These are phyloP conservation scores for Bombus confusus DNA, from an alignment of 1,140 invertebrate genomes.

Conservation along the genomic window DNA sequence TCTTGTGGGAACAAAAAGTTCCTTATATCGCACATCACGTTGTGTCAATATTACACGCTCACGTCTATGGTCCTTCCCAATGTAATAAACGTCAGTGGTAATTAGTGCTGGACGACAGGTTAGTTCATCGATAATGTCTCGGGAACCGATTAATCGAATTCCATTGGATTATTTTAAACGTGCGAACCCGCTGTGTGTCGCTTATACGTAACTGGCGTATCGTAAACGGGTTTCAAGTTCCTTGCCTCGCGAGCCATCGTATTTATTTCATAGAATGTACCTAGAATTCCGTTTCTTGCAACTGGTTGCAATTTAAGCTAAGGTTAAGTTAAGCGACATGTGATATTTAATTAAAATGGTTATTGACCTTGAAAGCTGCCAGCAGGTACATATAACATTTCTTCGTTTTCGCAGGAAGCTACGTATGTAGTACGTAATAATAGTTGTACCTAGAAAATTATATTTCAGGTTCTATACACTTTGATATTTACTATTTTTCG, in stretches of 20 bases:
- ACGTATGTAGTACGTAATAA: background rate
- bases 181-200: background rate
- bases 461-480: background rate
- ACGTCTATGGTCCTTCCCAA: background rate
- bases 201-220: background rate
- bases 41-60: conserved; percentile 39
- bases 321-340: background rate
- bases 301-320: background rate
- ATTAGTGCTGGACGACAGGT: conserved; percentile 4
- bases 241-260: background rate
- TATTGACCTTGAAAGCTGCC: background rate
- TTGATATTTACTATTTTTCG: background rate
- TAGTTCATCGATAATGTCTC: conserved; percentile 3
- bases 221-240: background rate
- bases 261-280: conserved; percentile 1
- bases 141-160: conserved; percentile 22
- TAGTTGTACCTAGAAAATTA: too few relatives aligned
- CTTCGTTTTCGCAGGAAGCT: background rate
- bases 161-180: conserved; percentile 7
- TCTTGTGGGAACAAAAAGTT: conserved; percentile 47
- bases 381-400: background rate
- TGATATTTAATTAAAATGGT: background rate
- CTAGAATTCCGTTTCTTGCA: background rate
- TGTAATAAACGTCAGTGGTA: background rate
- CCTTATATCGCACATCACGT: conserved; percentile 20